Conservation (phyloP, 2,888 invertebrate genomes). For the Teinopalpus imperialis region DNA sequence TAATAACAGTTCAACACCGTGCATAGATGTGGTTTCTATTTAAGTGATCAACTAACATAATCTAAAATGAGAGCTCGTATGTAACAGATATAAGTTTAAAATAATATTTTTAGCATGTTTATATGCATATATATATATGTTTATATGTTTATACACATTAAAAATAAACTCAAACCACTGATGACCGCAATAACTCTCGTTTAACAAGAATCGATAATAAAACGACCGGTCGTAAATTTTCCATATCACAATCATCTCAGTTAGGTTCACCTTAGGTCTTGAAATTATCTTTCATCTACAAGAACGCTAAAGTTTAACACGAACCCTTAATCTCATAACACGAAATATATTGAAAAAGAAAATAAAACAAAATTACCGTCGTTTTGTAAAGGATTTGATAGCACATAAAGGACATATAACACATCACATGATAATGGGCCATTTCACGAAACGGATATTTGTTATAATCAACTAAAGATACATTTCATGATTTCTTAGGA, state of each 20-base stretch:
- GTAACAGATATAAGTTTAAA: no score
- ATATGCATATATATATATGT: no score
- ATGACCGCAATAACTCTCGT: slow-evolving; percentile 17
- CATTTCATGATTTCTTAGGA: neutral
- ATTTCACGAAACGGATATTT: slow-evolving; percentile 1
- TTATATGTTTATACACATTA: no score
- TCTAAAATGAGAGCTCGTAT: no score
- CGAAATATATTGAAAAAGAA: slow-evolving; percentile 12
- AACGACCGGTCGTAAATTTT: slow-evolving; percentile 20
- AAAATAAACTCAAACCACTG: neutral
- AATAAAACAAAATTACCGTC: slow-evolving; percentile 6
- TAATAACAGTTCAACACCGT: no score
- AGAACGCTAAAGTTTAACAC: slow-evolving; percentile 25
- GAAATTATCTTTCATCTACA: slow-evolving; percentile 24
- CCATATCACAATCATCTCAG: slow-evolving; percentile 22
- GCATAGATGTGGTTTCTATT: no score
- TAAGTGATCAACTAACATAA: no score
- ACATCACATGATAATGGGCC: neutral
- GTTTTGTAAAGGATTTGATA: neutral
- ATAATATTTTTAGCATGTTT: no score
- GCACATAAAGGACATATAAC: slow-evolving; percentile 1
- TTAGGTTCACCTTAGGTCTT: slow-evolving; percentile 24
- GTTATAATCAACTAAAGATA: slow-evolving; percentile 7
- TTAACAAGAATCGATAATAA: slow-evolving; percentile 26
- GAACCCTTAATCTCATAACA: slow-evolving; percentile 22